Base-by-base conservation (phyloP, 2,113 vertebrate genomes). In the Steatornis caripensis region DNA sequence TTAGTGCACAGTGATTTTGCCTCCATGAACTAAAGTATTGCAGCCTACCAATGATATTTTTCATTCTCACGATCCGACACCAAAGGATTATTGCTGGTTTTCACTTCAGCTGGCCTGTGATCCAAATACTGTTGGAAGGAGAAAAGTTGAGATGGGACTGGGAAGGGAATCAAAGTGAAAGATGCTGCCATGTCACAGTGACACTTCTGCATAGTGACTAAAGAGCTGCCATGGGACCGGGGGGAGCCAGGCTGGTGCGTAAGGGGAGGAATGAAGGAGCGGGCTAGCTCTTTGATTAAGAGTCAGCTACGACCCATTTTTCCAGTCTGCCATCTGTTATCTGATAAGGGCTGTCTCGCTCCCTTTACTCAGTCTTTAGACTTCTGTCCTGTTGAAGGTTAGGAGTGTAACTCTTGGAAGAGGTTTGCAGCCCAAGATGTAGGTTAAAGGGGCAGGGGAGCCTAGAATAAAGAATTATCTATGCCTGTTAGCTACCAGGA, bases 171-270 rank as follows among this genome's bases (percentile, higher is more conserved):
- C 62, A 21, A 65, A 86, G 37, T n/a, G 26, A 80, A 53, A 58
- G 69, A 74, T 30, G 48, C 11, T 65, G 68, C 90, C 9, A 2
- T 79, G 39, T 24, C 46, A 32, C 11, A 15, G 19, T 27, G 27
- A 24, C 34, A 24, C 48, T 87, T 64, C 48, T 76, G 62, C 2
- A 2, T 7, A 22, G 34, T 60, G 87, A 69, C 43, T 69, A 13
- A 65, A 49, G 62, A 48, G 54, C 81, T 57, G 68, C 58, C 24
- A 29, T 27, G 43, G 49, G 71, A 9, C 9, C 0, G 0, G 4
- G 9, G 30, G 22, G 1, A 54, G 45, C 68, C 49, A 39, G 45
- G 26, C 66, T 88, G 41, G 48, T 41, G 20, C 2, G 0, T 37
- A 76, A 60, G 21, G 34, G 36, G 17, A 46, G 41, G 30, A 80